These are phyloP conservation scores for Steinernema scapterisci DNA, from an alignment of 2,888 invertebrate species.

Conservation along the genomic window DNA sequence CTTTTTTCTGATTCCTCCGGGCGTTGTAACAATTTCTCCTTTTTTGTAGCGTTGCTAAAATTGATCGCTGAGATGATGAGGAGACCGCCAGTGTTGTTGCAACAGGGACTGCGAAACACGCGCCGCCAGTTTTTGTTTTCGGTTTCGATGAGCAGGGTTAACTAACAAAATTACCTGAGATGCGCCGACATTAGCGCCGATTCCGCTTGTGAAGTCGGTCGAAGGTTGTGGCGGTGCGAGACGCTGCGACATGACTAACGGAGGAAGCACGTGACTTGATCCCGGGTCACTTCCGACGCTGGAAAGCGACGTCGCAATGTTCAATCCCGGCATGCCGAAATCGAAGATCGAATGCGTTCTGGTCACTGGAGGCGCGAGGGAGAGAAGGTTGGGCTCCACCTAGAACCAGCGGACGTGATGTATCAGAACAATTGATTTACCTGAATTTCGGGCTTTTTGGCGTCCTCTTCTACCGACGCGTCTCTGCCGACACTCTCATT, in stretches of 20 bases:
- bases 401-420: background rate
- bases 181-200: background rate
- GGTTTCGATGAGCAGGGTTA: background rate
- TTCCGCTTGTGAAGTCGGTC: background rate
- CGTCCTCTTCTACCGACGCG: background rate
- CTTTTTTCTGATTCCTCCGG: slow-evolving; percentile 94
- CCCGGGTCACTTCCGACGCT: background rate
- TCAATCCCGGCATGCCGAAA: background rate
- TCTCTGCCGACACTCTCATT: background rate
- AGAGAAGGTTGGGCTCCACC: background rate
- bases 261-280: background rate
- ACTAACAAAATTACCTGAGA: slow-evolving; percentile 8
- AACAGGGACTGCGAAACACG: background rate
- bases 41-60: slow-evolving; percentile 71
- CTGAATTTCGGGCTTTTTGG: background rate
- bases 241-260: background rate
- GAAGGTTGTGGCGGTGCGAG: background rate
- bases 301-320: background rate
- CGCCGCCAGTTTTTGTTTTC: background rate
- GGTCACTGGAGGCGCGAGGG: background rate
- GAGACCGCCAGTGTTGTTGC: background rate
- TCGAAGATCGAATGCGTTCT: background rate
- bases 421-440: background rate
- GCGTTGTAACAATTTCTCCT: slow-evolving; percentile 82
- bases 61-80: slow-evolving; percentile 13